phyloP scores from a whole-genome alignment of 2,797 vertebrate species.

The Anguilla marmorata region DNA sequence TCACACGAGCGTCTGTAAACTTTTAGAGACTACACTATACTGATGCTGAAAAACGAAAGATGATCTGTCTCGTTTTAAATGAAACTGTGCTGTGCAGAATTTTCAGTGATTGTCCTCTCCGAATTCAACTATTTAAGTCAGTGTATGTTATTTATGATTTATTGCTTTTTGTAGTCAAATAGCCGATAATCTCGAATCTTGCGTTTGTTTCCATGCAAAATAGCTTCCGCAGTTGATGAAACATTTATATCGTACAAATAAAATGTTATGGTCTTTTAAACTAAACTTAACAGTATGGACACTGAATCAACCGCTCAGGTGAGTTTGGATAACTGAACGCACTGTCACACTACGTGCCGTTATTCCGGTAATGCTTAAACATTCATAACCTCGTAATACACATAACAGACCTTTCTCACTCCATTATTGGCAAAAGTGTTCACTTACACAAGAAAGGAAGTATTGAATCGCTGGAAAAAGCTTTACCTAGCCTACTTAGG shows the following conservation, averaged over 20 bases:
- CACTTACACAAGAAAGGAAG: not conserved
- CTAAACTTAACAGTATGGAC: too few relatives aligned
- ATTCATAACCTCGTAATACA: not conserved
- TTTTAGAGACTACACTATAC: not conserved
- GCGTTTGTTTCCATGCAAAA: not conserved
- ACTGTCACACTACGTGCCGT: not conserved
- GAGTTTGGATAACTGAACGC: not conserved
- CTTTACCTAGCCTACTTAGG: not conserved
- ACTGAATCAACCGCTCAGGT: not conserved
- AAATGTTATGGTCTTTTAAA: not conserved
- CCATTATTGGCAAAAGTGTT: not conserved
- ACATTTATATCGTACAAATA: not conserved
- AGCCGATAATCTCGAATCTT: not conserved
- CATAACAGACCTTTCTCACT: too few relatives aligned
- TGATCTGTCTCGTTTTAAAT: too few relatives aligned
- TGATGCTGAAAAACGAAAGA: too few relatives aligned
- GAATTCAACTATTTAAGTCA: too few relatives aligned
- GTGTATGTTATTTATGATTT: not conserved
- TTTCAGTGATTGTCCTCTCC: too few relatives aligned
- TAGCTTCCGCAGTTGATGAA: not conserved
- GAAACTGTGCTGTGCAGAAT: too few relatives aligned
- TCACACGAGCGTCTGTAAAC: not conserved
- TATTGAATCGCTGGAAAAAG: not conserved
- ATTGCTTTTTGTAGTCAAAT: not conserved
- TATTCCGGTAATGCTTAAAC: not conserved